These are phyloP conservation scores for Antedon mediterranea DNA, from an alignment of 53 echinoderm and acorn worm genomes.

Conservation along the genomic window DNA sequence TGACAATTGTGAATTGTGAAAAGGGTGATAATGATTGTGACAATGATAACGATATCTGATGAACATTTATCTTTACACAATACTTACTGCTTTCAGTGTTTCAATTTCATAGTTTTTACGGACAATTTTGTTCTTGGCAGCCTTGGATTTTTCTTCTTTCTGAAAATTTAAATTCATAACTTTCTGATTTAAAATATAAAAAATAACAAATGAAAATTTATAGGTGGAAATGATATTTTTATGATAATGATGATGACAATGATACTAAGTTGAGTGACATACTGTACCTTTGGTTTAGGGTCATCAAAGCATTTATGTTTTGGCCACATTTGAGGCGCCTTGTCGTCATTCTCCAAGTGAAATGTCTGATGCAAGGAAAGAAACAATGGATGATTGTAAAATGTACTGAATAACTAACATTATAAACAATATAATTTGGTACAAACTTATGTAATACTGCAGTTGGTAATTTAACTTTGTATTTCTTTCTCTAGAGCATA, in stretches of 20 bases:
- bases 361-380: constrained; percentile 74
- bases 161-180: constrained; percentile 6
- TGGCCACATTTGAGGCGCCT: constrained; percentile 76
- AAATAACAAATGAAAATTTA: too few species aligned
- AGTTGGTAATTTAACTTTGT: too few species aligned
- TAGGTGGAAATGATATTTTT: neutral
- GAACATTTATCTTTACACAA: neutral
- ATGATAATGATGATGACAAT: neutral
- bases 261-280: neutral
- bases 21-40: neutral
- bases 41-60: neutral
- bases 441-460: too few species aligned
- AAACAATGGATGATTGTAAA: too few species aligned
- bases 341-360: constrained; percentile 94
- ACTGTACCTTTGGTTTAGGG: constrained; percentile 1
- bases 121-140: constrained; percentile 62
- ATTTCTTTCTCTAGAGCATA: too few species aligned
- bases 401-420: too few species aligned
- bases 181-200: too few species aligned
- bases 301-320: constrained; percentile 91
- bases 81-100: constrained; percentile 78
- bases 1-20: neutral
- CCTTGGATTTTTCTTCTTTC: constrained; percentile 67
- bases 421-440: too few species aligned
- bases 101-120: constrained; percentile 87